Evolutionary conservation across 2,888 invertebrate species (phyloP), one percentile per base, ranked within the genome.

Genomic region (Villa cingulata): DNA sequence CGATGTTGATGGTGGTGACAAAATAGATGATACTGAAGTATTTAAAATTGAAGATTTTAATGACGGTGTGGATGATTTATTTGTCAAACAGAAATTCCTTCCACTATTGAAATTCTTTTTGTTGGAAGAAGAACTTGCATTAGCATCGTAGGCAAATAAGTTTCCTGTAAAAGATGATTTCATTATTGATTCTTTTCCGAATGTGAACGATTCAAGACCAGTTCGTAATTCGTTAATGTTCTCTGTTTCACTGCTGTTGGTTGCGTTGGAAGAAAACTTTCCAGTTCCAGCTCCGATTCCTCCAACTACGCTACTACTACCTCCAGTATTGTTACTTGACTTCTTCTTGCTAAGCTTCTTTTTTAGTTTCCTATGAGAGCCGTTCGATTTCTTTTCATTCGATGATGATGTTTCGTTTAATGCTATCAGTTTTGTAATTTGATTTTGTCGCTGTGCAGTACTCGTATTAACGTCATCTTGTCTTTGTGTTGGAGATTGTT

Each of bases 171-270:
- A 32, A 7, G 29, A 12, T 32, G 29, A 32, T 32, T 12, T 12
- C 9, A 41, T 50, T 55, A 51, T 61, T 62, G 62, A 42, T 36
- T 65, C 63, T 48, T 66, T 66, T 41, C 63, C 66, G 23, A 68
- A 59, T 10, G 65, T 64, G 48, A 68, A 67, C 18, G 64, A 64
- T 51, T 67, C 68, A 4, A 68, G 53, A 2, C 64, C 63, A 4
- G 64, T 60, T 18, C 66, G 64, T 2, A 68, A 48, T 40, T 61
- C 60, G 37, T 60, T 67, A 4, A 68, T 66, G 32, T 66, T 66
- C 29, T 65, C 63, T 15, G 57, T 59, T 43, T 65, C 62, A 9
- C 56, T 50, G 2, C 58, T 55, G 51, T 63, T 63, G 9, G 9
- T 32, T 7, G 12, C 29, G 12, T 12, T 23, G 7, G 4, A 6